Evolutionary conservation across 2,113 vertebrate genomes (phyloP).

Genomic region (Orthonyx spaldingii): DNA sequence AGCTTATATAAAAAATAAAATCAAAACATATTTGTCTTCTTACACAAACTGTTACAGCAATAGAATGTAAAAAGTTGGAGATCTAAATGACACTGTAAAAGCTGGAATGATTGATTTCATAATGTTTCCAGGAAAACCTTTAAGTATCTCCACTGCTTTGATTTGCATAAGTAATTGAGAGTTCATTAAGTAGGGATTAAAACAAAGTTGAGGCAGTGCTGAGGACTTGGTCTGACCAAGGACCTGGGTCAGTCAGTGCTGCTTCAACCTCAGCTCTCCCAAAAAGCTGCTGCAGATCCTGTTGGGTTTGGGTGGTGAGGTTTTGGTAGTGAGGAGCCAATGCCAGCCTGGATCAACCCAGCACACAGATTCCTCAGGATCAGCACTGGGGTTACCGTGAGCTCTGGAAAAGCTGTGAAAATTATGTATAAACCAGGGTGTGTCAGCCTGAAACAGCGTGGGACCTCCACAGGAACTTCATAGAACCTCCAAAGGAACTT

Average conservation of each 20-base stretch:
- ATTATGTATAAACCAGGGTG: neutral
- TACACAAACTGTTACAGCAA: neutral
- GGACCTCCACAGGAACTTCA: neutral
- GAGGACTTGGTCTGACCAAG: neutral
- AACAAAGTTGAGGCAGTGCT: neutral
- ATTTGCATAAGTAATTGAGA: constrained; percentile 37
- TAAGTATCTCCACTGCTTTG: neutral
- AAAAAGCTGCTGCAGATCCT: neutral
- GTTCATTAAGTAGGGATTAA: neutral
- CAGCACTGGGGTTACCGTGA: neutral
- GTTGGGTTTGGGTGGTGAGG: neutral
- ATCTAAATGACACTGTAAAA: neutral
- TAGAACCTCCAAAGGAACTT: neutral
- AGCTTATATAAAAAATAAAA: constrained; percentile 4
- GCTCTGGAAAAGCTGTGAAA: neutral
- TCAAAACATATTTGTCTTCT: constrained; percentile 37
- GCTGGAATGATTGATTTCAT: constrained; percentile 14
- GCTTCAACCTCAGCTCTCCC: neutral
- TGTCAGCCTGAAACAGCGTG: neutral
- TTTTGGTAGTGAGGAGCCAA: neutral
- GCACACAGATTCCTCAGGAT: neutral
- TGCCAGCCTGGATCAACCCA: neutral
- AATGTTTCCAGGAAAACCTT: constrained; percentile 27
- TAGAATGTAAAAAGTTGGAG: neutral
- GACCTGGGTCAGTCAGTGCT: neutral